Evolutionary conservation across 2,113 vertebrate species (phyloP).

Genomic region (Zosterops pallidus): DNA sequence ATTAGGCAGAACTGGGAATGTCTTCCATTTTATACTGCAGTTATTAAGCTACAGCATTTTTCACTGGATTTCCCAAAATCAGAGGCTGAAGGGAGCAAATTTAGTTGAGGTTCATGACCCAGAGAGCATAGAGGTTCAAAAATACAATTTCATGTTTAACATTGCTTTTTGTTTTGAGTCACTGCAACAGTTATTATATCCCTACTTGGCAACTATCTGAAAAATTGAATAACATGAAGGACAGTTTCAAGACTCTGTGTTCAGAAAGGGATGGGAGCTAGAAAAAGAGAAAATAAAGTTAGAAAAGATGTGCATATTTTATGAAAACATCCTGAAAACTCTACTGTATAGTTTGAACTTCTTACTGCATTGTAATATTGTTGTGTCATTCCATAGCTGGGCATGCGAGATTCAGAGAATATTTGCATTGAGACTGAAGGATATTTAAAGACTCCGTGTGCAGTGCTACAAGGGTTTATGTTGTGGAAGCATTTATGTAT

Average conservation of each 20-base stretch:
- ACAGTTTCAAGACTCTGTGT: neutral
- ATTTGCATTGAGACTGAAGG: neutral
- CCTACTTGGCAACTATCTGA: neutral
- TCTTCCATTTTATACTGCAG: neutral
- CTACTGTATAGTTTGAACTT: neutral
- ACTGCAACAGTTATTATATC: neutral
- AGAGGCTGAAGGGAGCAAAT: neutral
- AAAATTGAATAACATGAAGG: neutral
- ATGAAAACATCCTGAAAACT: neutral
- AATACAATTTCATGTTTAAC: neutral
- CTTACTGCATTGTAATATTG: neutral
- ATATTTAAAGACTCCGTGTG: neutral
- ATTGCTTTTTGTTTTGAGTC: neutral
- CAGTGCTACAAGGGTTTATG: neutral
- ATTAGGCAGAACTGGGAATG: neutral
- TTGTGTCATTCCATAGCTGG: neutral
- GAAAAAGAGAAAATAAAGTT: neutral
- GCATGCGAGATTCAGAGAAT: neutral
- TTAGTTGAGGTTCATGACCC: neutral
- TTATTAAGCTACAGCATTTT: neutral
- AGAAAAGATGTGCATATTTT: neutral
- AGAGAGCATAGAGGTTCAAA: neutral
- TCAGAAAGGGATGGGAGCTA: neutral
- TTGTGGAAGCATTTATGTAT: conserved; percentile 29
- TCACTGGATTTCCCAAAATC: neutral